Evolutionary conservation across 2,888 invertebrate genomes (phyloP), one percentile per base, ranked within the genome.

Genomic region (Sceliomorpha sp.): DNA sequence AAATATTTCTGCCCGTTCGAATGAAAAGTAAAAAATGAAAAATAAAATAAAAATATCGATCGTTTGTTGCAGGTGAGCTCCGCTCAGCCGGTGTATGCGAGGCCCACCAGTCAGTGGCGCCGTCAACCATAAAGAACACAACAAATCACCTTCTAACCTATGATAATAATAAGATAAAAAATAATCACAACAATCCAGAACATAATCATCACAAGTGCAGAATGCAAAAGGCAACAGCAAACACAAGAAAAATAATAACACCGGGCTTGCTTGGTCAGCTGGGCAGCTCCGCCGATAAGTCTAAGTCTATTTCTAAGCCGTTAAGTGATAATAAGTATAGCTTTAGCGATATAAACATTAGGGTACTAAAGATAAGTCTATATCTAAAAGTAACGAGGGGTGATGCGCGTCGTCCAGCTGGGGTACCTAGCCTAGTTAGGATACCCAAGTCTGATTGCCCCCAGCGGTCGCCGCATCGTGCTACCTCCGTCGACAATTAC

Each of bases 261-360:
- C 80, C 80, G 83, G 85, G 81, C 83, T 81, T 78, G 83, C 80
- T 82, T 78, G 82, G 81, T 68, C 79, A 83, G 81, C 83, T 81
- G 82, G 83, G 80, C 86, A 84, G 86, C 85, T 85, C 84, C 85
- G 88, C 85, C 83, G 87, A 86, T 84, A 87, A 84, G 78, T 87
- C 88, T 88, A 88, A 88, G 88, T 88, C 87, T 88, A 88, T 79
- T 81, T 86, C 80, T 88, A 88, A 88, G 87, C 86, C 84, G 85
- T 85, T 88, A 88, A 88, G 88, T 88, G 88, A 88, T 88, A 88
- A 88, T 88, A 88, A 88, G 86, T 76, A 87, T 88, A 88, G 88
- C 87, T 88, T 87, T 88, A 88, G 88, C 77, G 80, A 83, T 81
- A 72, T 87, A 86, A 87, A 84, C 82, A 79, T 84, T 87, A 88